These are phyloP conservation scores for Rhynchomys soricoides DNA, from an alignment of 2,113 vertebrate genomes.

Conservation along the genomic window DNA sequence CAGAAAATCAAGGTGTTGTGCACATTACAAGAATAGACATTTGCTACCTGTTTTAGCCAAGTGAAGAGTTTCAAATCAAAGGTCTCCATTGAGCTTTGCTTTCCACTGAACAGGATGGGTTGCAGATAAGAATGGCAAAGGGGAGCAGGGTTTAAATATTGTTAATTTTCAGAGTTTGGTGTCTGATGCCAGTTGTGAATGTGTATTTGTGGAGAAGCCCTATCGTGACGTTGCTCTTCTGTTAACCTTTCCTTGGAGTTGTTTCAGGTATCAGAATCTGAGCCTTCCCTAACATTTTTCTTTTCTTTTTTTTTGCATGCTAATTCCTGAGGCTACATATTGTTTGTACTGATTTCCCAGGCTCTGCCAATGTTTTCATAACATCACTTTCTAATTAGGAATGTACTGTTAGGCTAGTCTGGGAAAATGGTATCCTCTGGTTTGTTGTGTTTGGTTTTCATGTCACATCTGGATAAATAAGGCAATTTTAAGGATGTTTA, in stretches of 20 bases:
- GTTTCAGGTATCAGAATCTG: not conserved
- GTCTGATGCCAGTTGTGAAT: not conserved
- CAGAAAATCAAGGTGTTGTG: not conserved
- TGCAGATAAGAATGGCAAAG: not conserved
- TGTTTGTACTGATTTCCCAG: not conserved
- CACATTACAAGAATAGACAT: not conserved
- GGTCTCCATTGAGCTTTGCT: not conserved
- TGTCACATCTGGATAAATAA: not conserved
- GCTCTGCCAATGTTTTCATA: not conserved
- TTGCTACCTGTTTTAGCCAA: not conserved
- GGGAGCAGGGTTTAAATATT: not conserved
- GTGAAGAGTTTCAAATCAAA: not conserved
- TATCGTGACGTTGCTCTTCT: not conserved
- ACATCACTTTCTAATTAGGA: not conserved
- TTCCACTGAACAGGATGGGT: rapidly evolving
- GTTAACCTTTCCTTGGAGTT: not conserved
- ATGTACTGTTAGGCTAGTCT: not conserved
- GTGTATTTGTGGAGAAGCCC: not conserved
- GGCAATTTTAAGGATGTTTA: not conserved
- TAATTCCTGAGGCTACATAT: not conserved
- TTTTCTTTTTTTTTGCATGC: not conserved
- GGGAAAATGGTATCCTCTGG: not conserved
- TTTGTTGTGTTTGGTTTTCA: not conserved
- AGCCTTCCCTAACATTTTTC: not conserved
- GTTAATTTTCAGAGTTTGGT: not conserved